phyloP scores from a whole-genome alignment of 2,888 invertebrate genomes.

The Molorchus minor region DNA sequence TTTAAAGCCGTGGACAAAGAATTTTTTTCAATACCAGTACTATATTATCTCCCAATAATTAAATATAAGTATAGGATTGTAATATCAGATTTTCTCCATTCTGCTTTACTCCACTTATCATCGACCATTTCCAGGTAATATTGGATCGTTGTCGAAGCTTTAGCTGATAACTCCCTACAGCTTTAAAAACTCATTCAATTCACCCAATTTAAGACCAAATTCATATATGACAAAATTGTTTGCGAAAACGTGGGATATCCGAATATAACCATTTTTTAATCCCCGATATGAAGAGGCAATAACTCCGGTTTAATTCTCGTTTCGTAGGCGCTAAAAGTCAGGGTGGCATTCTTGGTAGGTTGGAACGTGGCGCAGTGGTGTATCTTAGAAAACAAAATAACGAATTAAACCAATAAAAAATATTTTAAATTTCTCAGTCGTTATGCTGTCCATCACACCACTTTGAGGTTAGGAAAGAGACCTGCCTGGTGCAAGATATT shows the following conservation, averaged over 20 bases:
- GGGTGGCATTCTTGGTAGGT: slow-evolving; percentile 33
- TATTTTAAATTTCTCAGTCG: neutral
- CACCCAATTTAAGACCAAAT: slow-evolving; percentile 35
- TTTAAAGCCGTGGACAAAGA: too few relatives aligned
- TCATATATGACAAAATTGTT: slow-evolving; percentile 36
- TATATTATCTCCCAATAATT: too few relatives aligned
- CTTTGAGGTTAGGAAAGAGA: too few relatives aligned
- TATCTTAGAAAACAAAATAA: slow-evolving; percentile 9
- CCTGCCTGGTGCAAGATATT: too few relatives aligned
- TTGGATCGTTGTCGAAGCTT: neutral
- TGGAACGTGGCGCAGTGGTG: slow-evolving; percentile 28
- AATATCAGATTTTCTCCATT: too few relatives aligned
- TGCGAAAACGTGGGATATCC: slow-evolving; percentile 36
- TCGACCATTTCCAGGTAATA: neutral
- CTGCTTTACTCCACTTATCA: too few relatives aligned
- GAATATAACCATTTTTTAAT: slow-evolving; percentile 42
- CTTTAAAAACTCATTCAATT: slow-evolving; percentile 39
- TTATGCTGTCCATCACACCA: too few relatives aligned
- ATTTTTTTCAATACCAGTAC: too few relatives aligned
- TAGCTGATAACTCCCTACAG: slow-evolving; percentile 18
- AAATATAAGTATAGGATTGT: too few relatives aligned
- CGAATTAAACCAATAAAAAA: neutral
- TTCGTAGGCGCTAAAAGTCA: slow-evolving; percentile 39
- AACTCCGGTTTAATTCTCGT: slow-evolving; percentile 42
- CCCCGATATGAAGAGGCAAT: slow-evolving; percentile 40